phyloP scores from a whole-genome alignment of 2,888 invertebrate genomes.

The Brenthis ino region DNA sequence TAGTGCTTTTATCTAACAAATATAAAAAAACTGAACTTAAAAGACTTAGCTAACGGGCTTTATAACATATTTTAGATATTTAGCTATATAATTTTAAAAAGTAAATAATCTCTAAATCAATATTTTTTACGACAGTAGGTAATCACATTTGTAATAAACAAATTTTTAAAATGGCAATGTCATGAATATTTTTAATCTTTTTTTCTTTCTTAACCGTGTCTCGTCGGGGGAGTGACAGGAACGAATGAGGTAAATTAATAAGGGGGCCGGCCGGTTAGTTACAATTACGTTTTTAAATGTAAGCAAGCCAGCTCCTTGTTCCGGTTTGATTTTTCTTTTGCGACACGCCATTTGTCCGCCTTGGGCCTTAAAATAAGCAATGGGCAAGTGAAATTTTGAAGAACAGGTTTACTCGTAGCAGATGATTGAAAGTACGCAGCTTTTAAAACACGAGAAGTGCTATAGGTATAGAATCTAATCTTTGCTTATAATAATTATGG shows the following conservation, averaged over 20 bases:
- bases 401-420: no score
- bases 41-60: no score
- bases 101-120: no score
- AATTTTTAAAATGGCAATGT: slow-evolving; percentile 40
- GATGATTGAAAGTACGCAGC: no score
- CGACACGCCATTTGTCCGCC: slow-evolving; percentile 76
- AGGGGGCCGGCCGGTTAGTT: slow-evolving; percentile 78
- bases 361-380: slow-evolving; percentile 41
- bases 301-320: slow-evolving; percentile 75
- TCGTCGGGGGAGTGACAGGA: slow-evolving; percentile 60
- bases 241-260: slow-evolving; percentile 81
- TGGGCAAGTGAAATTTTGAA: slow-evolving; percentile 44
- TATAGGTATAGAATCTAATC: no score
- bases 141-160: neutral
- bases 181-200: slow-evolving; percentile 73
- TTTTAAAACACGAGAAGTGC: no score
- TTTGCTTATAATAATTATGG: no score
- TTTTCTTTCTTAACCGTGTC: slow-evolving; percentile 66
- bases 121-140: no score
- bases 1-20: no score
- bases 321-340: slow-evolving; percentile 77
- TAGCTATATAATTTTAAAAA: no score
- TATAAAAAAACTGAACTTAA: no score
- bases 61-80: no score
- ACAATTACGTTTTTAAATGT: slow-evolving; percentile 82